phyloP scores from a whole-genome alignment of 2,797 vertebrate species.

The Hemitrygon akajei region DNA sequence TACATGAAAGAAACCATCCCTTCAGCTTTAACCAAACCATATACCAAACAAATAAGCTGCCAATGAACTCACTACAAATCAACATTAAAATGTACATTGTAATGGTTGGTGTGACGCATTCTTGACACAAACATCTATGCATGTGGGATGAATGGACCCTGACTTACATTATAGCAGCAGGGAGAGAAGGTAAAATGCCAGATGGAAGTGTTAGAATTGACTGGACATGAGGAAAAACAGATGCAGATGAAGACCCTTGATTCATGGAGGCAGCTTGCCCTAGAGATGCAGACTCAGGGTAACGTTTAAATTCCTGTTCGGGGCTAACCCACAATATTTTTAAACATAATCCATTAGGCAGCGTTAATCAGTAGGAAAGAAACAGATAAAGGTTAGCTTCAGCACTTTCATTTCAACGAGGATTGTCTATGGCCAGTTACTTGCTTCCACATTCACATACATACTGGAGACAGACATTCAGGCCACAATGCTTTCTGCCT shows the following conservation, averaged over 20 bases:
- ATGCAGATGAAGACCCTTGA: slow-evolving; percentile 61
- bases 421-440: not conserved
- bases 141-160: slow-evolving; percentile 45
- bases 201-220: slow-evolving; percentile 61
- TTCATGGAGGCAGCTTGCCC: slow-evolving; percentile 42
- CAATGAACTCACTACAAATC: no score
- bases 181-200: slow-evolving; percentile 61
- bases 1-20: not conserved
- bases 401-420: slow-evolving; percentile 12
- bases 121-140: slow-evolving; percentile 25
- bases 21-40: not conserved
- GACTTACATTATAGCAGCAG: slow-evolving; percentile 64
- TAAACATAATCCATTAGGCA: slow-evolving; percentile 42
- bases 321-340: slow-evolving; percentile 40
- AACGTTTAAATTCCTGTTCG: slow-evolving; percentile 41
- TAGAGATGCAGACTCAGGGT: slow-evolving; percentile 40
- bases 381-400: slow-evolving; percentile 34
- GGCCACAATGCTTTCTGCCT: slow-evolving; percentile 37
- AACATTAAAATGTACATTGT: not conserved
- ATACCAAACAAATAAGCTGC: not conserved
- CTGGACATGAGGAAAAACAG: slow-evolving; percentile 65
- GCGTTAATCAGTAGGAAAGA: slow-evolving; percentile 38
- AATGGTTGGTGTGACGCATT: not conserved
- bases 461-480: slow-evolving; percentile 41
- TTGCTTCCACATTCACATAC: slow-evolving; percentile 43